Evolutionary conservation across 2,888 invertebrate species (phyloP).

Genomic region (Mellilla xanthometata): DNA sequence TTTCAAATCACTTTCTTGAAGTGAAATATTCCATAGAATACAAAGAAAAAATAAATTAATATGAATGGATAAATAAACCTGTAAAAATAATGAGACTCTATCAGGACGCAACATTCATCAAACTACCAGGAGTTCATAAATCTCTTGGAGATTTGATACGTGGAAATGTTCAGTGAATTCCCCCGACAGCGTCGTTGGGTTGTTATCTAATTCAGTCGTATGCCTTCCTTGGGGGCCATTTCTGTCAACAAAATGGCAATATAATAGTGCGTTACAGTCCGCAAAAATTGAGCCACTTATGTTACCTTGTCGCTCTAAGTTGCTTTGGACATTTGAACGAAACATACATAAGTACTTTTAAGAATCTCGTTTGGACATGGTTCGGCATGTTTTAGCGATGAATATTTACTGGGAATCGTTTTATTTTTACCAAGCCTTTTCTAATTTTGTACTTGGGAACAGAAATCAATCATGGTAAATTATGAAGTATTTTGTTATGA

Average conservation of each 20-base stretch:
- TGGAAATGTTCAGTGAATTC: slow-evolving; percentile 38
- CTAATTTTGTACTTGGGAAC: too few relatives aligned
- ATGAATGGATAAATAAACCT: too few relatives aligned
- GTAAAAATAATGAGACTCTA: slow-evolving; percentile 13
- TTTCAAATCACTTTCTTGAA: too few relatives aligned
- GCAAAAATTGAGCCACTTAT: slow-evolving; percentile 2
- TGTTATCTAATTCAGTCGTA: slow-evolving; percentile 42
- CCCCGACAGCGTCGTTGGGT: slow-evolving; percentile 27
- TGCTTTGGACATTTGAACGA: not conserved
- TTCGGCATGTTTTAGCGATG: too few relatives aligned
- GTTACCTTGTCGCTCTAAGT: not conserved
- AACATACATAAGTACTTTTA: too few relatives aligned
- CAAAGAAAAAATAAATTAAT: too few relatives aligned
- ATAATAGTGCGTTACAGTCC: slow-evolving; percentile 30
- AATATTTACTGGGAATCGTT: too few relatives aligned
- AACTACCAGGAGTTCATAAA: slow-evolving; percentile 25
- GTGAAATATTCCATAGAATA: too few relatives aligned
- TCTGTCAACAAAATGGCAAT: slow-evolving; percentile 38
- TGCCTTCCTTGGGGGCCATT: slow-evolving; percentile 31
- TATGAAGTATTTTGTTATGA: too few relatives aligned
- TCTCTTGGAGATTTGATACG: slow-evolving; percentile 32
- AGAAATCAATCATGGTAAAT: too few relatives aligned
- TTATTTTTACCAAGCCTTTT: too few relatives aligned
- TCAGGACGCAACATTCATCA: slow-evolving; percentile 17
- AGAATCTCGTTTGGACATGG: too few relatives aligned